Percentiles rank a stretch among this genome's conserved stretches.
Evolutionary conservation across 2,888 invertebrate genomes (phyloP).

Genomic region (Stenotaenia linearis): DNA sequence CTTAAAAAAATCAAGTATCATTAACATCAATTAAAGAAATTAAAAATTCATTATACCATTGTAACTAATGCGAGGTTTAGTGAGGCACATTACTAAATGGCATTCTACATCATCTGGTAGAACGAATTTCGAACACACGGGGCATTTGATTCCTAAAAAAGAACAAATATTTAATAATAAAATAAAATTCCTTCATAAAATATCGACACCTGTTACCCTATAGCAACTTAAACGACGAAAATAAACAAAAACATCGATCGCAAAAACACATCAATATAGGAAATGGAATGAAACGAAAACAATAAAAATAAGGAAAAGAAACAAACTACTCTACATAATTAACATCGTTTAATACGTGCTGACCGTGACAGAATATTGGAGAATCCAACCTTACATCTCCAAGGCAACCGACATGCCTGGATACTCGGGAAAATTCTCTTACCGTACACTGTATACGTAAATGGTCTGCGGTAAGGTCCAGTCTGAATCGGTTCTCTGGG

Average conservation of each 20-base stretch:
- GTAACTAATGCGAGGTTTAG: slow-evolving; percentile 96
- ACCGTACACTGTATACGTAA: slow-evolving; percentile 27
- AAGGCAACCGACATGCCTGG: not conserved
- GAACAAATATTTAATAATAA: slow-evolving; percentile 31
- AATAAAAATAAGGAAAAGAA: not conserved
- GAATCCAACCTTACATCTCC: not conserved
- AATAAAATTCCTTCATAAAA: not conserved
- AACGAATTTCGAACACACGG: slow-evolving; percentile 97
- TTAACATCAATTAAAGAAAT: no score
- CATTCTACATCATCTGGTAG: slow-evolving; percentile 98
- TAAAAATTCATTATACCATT: slow-evolving; percentile 63
- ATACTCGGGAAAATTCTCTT: not conserved
- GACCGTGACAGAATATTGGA: not conserved
- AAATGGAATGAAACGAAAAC: not conserved
- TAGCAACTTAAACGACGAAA: not conserved
- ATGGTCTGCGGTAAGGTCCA: not conserved
- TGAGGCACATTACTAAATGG: slow-evolving; percentile 98
- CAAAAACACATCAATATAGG: not conserved
- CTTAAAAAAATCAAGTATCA: no score
- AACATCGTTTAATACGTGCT: not conserved
- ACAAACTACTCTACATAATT: not conserved
- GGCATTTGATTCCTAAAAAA: slow-evolving; percentile 90
- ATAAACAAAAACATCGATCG: not conserved
- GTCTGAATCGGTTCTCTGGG: not conserved
- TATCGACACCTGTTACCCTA: not conserved